A percentile compares a stretch with the other conserved stretches of the same genome.
Evolutionary conservation across 2,888 invertebrate species (phyloP).

Genomic region (Gerris lacustris): DNA sequence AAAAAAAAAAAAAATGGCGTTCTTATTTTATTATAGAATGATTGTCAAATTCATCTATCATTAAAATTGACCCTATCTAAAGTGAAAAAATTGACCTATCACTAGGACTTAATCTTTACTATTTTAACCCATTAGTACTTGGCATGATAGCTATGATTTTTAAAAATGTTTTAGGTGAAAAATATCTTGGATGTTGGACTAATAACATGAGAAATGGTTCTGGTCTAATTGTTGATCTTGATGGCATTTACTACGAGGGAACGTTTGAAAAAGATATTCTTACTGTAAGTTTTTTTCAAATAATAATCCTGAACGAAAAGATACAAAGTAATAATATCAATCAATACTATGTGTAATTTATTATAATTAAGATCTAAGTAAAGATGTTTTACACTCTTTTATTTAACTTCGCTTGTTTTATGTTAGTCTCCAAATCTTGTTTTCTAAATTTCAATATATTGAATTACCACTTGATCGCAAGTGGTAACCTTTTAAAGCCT

Average conservation of each 20-base stretch:
- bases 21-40: conserved; percentile 7
- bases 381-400: no score
- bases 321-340: not conserved
- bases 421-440: no score
- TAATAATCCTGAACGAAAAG: no score
- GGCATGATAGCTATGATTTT: no score
- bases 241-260: conserved; percentile 85
- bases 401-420: no score
- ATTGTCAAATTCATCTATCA: not conserved
- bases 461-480: no score
- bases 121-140: no score
- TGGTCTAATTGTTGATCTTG: conserved; percentile 75
- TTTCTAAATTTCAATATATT: no score
- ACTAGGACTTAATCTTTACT: no score
- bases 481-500: no score
- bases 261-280: conserved; percentile 66
- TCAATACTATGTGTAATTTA: not conserved
- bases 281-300: conserved; percentile 43
- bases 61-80: not conserved
- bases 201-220: conserved; percentile 73
- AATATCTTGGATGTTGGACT: conserved; percentile 79
- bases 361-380: no score
- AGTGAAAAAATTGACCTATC: no score
- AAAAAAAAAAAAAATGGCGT: conserved; percentile 9
- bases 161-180: conserved; percentile 50